Evolutionary conservation across 2,888 invertebrate genomes (phyloP).

Genomic region (Hirtodrosophila confusa): DNA sequence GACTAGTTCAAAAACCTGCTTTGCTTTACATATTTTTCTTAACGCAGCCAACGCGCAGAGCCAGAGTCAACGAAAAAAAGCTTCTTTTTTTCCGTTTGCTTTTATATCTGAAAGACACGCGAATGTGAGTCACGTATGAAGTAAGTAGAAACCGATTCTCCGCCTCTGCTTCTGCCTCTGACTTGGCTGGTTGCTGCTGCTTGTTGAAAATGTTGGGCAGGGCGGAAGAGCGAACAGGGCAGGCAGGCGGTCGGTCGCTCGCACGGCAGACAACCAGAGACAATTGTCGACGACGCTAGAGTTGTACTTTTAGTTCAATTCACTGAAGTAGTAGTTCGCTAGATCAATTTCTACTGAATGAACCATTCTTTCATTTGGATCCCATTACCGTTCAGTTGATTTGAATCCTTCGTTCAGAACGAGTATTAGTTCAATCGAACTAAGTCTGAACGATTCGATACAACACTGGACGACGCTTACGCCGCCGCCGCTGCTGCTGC

Average conservation of each 20-base stretch:
- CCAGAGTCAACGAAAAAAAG: slow-evolving; percentile 54
- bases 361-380: too few species aligned
- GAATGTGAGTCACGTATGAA: slow-evolving; percentile 79
- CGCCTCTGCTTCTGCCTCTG: slow-evolving; percentile 38
- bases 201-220: slow-evolving; percentile 29
- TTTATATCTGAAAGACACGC: slow-evolving; percentile 78
- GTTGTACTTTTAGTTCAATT: too few species aligned
- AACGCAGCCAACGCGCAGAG: slow-evolving; percentile 47
- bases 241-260: slow-evolving; percentile 9
- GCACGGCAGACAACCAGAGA: slow-evolving; percentile 46
- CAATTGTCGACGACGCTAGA: slow-evolving; percentile 14
- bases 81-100: slow-evolving; percentile 60
- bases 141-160: slow-evolving; percentile 74
- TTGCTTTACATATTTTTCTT: slow-evolving; percentile 75
- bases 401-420: too few species aligned
- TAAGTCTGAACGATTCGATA: too few species aligned
- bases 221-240: slow-evolving; percentile 6
- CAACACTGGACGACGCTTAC: slow-evolving; percentile 29
- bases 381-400: too few species aligned
- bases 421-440: too few species aligned
- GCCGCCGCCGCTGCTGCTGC: slow-evolving; percentile 13
- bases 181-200: slow-evolving; percentile 24
- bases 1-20: slow-evolving; percentile 72
- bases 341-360: too few species aligned
- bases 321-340: too few species aligned